Base-by-base conservation (phyloP, 2,113 vertebrate genomes). In the Pampusana beccarii region DNA sequence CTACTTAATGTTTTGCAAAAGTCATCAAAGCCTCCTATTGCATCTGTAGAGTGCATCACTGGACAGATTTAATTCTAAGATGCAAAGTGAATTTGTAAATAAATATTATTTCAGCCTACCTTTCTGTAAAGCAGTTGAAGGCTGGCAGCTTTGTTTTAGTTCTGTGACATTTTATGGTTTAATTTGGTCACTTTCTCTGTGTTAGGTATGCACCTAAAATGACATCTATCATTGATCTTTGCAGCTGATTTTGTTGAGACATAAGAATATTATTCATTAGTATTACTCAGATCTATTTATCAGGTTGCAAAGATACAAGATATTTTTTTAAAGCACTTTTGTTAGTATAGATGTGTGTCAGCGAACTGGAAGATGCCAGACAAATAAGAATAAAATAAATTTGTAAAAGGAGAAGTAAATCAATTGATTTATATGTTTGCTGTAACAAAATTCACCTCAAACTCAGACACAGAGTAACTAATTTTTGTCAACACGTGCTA, bases 1-100 rank as follows among this genome's bases (percentile, higher is more conserved):
- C 42, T 95, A 82, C 62, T 91, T 96, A 95, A 91, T 92, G 67
- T 90, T 96, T 97, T 92, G 26, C 62, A 94, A 72, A 91, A 94
- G 69, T 96, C 80, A 95, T 97, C 81, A 96, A 95, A 96, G 86
- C 21, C 51, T 95, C 62, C 28, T 92, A 64, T 88, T 93, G 60
- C 20, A 90, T 80, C 65, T 95, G 34, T 58, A 58, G 13, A 94
- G 31, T 5, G 4, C 18, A 60, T 51, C 67, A 93, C 9, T 73
- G 33, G 64, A 57, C 46, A 91, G 60, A 71, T 83, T 92, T 56
- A 67, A 81, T 91, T 83, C 86, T 77, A 96, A 96, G 29, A 86
- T 71, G 78, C 5, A 65, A 73, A 80, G 2, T 19, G 33, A 91
- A 92, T 54, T 6, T 13, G 31, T 65, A 75, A 58, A 34, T 70